Evolutionary conservation across 1,140 invertebrate species (phyloP).

Genomic region (Nebria ingens): DNA sequence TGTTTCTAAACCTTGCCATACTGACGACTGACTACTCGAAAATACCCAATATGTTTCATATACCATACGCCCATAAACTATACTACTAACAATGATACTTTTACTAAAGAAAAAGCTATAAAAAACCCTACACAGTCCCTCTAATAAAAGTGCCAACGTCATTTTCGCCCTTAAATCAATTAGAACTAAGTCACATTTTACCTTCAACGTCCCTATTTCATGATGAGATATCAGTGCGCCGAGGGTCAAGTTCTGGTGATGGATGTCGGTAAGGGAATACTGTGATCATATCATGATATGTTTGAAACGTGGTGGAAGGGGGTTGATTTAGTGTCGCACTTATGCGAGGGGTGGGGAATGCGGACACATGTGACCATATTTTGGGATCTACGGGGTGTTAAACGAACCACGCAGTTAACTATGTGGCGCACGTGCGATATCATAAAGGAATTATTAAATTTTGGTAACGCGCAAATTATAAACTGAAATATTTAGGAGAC

Average conservation of each 20-base stretch:
- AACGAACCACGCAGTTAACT: too few species aligned
- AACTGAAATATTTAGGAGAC: too few species aligned
- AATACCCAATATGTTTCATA: neutral
- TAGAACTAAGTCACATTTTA: neutral
- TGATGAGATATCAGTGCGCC: neutral
- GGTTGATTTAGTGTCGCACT: too few species aligned
- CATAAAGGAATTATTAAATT: neutral
- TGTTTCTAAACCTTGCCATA: too few species aligned
- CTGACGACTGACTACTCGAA: neutral
- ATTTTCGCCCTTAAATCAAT: neutral
- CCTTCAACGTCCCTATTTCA: neutral
- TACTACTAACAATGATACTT: neutral
- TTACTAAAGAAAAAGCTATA: too few species aligned
- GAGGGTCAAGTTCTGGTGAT: neutral
- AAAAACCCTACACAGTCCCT: too few species aligned
- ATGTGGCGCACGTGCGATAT: too few species aligned
- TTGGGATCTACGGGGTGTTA: neutral
- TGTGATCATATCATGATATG: neutral
- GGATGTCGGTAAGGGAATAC: neutral
- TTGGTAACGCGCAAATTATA: too few species aligned
- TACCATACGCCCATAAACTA: neutral
- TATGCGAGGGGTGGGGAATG: neutral
- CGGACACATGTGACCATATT: neutral
- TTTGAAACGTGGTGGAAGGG: too few species aligned
- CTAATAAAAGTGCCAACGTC: neutral